Base-by-base conservation (phyloP, 2,888 invertebrate species). In the Apoderus coryli region DNA sequence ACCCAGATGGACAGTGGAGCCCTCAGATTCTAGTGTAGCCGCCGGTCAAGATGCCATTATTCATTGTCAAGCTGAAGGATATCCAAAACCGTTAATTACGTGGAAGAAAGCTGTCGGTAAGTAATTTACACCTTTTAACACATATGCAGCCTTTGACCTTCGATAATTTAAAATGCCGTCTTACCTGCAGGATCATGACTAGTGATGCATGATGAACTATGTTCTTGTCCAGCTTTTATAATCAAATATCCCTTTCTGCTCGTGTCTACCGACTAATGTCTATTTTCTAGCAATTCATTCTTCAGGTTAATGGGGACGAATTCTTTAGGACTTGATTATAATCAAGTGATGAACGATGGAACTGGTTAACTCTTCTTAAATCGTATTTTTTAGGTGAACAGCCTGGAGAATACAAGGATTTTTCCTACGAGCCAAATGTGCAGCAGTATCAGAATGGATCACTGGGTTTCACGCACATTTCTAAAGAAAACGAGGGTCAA, bases 41-140 rank as follows among this genome's bases (percentile, higher is more conserved):
- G 76, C 81, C 1, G 81, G 80, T 2, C 80, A 85, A 52, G 81
- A 84, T 51, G 76, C 88, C 12, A 73, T 76, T 10, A 61, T 92
- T 24, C 79, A 86, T 52, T 92, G 92, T 54, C 81, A 82, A 57
- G 88, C 89, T 0, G 81, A 86, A 36, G 92, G 92, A 2, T 90
- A 89, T 57, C 92, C 92, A 1, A 77, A 77, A 37, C 90, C 90
- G 3, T 66, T 67, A 4, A 78, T 90, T 30, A 81, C 79, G 6
- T 92, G 92, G 90, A 79, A 79, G 44, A 82, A 85, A 56, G 82
- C 86, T 14, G 76, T 78, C 36, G 88, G 88, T 69, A 65, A 64
- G 65, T 38, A 26, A 7, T n/a, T 14, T 19, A 6, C n/a, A 7
- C n/a, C 19, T n/a, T n/a, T 6, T 7, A 6, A 19, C 19, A 19